A percentile compares a stretch with the other conserved stretches of the same genome.
Conservation (phyloP, 2,888 invertebrate genomes). For the Catocala fraxini region DNA sequence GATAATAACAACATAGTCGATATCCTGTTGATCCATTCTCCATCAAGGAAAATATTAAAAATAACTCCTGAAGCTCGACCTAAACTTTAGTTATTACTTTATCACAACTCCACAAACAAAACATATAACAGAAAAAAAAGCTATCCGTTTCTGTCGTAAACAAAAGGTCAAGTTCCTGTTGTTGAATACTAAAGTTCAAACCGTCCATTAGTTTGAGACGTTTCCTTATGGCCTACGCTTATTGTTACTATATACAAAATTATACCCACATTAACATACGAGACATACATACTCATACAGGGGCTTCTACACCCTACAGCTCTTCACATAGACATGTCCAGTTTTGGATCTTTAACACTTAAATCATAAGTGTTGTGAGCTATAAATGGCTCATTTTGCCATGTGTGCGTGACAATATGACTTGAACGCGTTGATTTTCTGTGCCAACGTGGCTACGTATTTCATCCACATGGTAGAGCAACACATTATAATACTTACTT, state of each 20-base stretch:
- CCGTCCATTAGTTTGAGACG: conserved; percentile 13
- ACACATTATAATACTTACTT: too few relatives aligned
- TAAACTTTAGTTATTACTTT: neutral
- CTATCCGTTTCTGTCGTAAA: conserved; percentile 22
- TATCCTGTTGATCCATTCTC: too few relatives aligned
- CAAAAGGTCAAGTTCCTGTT: conserved; percentile 45
- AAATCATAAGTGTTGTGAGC: too few relatives aligned
- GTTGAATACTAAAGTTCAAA: conserved; percentile 34
- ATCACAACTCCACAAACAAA: neutral
- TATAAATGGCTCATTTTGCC: too few relatives aligned
- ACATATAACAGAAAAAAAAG: neutral
- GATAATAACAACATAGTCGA: too few relatives aligned
- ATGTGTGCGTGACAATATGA: too few relatives aligned
- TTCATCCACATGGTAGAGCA: too few relatives aligned
- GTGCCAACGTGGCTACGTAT: too few relatives aligned
- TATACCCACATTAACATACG: neutral
- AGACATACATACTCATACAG: neutral
- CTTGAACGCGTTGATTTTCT: too few relatives aligned
- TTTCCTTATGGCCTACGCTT: conserved; percentile 28
- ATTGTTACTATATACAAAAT: neutral
- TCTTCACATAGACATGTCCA: too few relatives aligned
- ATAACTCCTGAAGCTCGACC: neutral
- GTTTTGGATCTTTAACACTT: too few relatives aligned
- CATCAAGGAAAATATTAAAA: neutral
- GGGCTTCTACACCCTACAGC: too few relatives aligned